Base-by-base conservation (phyloP, 1,140 invertebrate species). In the Oscheius sp. region DNA sequence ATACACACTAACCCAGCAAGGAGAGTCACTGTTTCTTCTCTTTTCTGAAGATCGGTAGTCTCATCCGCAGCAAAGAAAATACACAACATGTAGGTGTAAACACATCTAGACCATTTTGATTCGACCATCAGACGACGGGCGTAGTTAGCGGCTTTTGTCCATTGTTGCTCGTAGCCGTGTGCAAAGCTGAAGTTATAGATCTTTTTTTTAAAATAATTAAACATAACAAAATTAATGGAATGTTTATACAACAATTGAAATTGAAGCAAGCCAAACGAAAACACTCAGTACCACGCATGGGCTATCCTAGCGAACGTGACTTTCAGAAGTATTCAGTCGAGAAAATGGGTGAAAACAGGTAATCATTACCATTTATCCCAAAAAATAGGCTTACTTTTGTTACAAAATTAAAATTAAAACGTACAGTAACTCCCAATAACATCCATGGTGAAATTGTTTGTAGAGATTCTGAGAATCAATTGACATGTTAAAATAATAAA, bases 341-440 rank as follows among this genome's bases (percentile, higher is more conserved):
- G n/a, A n/a, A n/a, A n/a, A n/a, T n/a, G n/a, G n/a, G n/a, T n/a
- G n/a, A n/a, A n/a, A n/a, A n/a, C n/a, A n/a, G n/a, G n/a, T n/a
- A n/a, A n/a, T n/a, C n/a, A n/a, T n/a, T n/a, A n/a, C n/a, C n/a
- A n/a, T n/a, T n/a, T n/a, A n/a, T n/a, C n/a, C n/a, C n/a, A n/a
- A n/a, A n/a, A n/a, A n/a, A n/a, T n/a, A n/a, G n/a, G n/a, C n/a
- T n/a, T n/a, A n/a, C n/a, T 42, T 42, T 42, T n/a, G 38, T 10
- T 42, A 10, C 10, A 42, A 42, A 42, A 10, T 42, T n/a, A 23
- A 2, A 52, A 28, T 0, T 32, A 36, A 23, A 72, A n/a, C 63
- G 64, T 93, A 97, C 87, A 94, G 90, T 28, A 96, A 86, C 85
- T 97, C 94, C 95, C 94, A 97, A 84, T 90, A 95, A 84, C 93